A percentile compares a stretch with the other conserved stretches of the same genome.
Conservation (phyloP, 2,797 vertebrate species). For the Hozukius guyotensis region DNA sequence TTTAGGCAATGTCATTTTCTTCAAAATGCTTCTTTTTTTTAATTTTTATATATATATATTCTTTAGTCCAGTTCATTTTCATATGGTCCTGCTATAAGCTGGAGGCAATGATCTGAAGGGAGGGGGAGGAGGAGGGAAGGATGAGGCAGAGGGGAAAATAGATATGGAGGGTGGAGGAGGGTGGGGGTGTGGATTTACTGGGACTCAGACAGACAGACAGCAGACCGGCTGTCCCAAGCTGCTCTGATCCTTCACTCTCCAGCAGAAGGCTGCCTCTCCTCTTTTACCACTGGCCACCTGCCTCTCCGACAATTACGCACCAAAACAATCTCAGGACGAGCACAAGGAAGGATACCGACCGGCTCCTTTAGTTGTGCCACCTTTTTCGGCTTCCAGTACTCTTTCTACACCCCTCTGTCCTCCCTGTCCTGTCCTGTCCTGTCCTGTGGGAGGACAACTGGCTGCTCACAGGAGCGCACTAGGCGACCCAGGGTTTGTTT, state of each 20-base stretch:
- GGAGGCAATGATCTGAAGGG: slow-evolving; percentile 35
- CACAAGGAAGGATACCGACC: neutral
- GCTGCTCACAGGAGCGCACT: slow-evolving; percentile 41
- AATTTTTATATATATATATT: neutral
- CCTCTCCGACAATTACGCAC: slow-evolving; percentile 58
- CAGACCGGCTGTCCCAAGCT: slow-evolving; percentile 76
- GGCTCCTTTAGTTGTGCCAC: neutral
- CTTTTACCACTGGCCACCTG: slow-evolving; percentile 69
- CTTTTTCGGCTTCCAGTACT: neutral
- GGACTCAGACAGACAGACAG: slow-evolving; percentile 74
- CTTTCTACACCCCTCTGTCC: neutral
- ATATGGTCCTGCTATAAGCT: slow-evolving; percentile 50
- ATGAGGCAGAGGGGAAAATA: slow-evolving; percentile 59
- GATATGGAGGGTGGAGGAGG: slow-evolving; percentile 25
- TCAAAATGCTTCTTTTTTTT: neutral
- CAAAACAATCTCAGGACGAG: neutral
- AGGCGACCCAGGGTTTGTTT: slow-evolving; percentile 74
- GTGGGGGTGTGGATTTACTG: slow-evolving; percentile 59
- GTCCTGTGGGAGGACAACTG: slow-evolving; percentile 23
- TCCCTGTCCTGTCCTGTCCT: neutral
- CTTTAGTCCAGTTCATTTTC: slow-evolving; percentile 23
- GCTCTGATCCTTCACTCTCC: slow-evolving; percentile 73
- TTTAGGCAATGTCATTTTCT: neutral
- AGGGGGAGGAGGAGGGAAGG: slow-evolving; percentile 46
- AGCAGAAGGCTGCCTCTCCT: slow-evolving; percentile 43